Evolutionary conservation across 2,797 vertebrate genomes (phyloP).

Genomic region (Melanogrammus aeglefinus): DNA sequence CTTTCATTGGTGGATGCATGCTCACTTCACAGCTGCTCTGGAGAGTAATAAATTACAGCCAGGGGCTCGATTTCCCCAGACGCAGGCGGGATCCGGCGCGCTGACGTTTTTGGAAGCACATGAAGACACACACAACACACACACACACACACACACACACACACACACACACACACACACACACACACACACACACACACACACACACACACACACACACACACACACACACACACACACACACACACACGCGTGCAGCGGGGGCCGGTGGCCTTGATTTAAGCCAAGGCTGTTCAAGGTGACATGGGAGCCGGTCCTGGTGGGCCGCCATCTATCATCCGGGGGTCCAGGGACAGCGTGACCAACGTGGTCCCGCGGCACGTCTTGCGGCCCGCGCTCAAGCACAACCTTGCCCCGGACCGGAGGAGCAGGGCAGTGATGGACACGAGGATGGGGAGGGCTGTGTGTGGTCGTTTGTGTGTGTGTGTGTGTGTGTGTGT

Average conservation of each 20-base stretch:
- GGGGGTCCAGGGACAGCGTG: conserved; percentile 62
- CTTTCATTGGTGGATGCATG: conserved; percentile 13
- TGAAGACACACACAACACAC: no score
- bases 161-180: no score
- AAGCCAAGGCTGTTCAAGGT: conserved; percentile 64
- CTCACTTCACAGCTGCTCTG: conserved; percentile 8
- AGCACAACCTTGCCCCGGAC: conserved; percentile 56
- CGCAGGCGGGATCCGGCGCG: conserved; percentile 1
- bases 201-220: no score
- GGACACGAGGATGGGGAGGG: conserved; percentile 28
- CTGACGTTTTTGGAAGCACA: background rate
- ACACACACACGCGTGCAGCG: conserved; percentile 34
- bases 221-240: no score
- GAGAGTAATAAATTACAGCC: conserved; percentile 28
- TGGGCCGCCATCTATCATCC: conserved; percentile 70
- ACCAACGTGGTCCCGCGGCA: conserved; percentile 58
- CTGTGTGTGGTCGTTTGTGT: no score
- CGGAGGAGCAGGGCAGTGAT: conserved; percentile 52
- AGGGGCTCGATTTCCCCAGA: conserved; percentile 25
- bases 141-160: background rate
- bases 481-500: no score
- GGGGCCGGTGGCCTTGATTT: conserved; percentile 54
- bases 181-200: no score
- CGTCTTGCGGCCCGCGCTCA: conserved; percentile 63
- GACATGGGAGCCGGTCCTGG: conserved; percentile 57